Evolutionary conservation across 2,113 vertebrate species (phyloP).

Genomic region (Sminthopsis crassicaudata): DNA sequence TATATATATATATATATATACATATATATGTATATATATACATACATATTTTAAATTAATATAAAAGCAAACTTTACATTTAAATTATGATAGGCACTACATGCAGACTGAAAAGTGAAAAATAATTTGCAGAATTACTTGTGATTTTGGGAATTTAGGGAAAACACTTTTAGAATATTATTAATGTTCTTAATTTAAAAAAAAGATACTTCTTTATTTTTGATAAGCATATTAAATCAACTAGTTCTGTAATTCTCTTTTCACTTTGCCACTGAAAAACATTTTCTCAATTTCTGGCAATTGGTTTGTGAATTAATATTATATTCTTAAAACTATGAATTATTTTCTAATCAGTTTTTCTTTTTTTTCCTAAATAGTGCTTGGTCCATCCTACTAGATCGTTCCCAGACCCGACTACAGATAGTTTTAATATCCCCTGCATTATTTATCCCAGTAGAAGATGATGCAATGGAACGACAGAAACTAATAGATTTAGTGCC

Average conservation of each 20-base stretch:
- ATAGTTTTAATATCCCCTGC: constrained; percentile 88
- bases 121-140: constrained; percentile 37
- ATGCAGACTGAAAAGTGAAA: constrained; percentile 13
- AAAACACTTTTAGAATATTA: constrained; percentile 46
- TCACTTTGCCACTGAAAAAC: neutral
- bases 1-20: neutral
- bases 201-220: constrained; percentile 9
- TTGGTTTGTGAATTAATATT: neutral
- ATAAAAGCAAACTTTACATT: neutral
- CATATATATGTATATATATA: no score
- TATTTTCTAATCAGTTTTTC: constrained; percentile 74
- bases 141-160: constrained; percentile 49
- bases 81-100: neutral
- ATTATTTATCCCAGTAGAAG: constrained; percentile 88
- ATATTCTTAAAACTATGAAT: constrained; percentile 23
- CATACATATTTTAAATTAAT: neutral
- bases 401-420: constrained; percentile 88
- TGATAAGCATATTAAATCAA: neutral
- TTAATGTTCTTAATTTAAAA: constrained; percentile 31
- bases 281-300: neutral
- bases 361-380: constrained; percentile 81
- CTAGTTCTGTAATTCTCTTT: neutral
- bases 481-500: constrained; percentile 85
- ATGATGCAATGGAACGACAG: constrained; percentile 87
- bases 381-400: constrained; percentile 89